Conservation (phyloP, 2,888 invertebrate species). For the Drosophila neoperkinsi region DNA sequence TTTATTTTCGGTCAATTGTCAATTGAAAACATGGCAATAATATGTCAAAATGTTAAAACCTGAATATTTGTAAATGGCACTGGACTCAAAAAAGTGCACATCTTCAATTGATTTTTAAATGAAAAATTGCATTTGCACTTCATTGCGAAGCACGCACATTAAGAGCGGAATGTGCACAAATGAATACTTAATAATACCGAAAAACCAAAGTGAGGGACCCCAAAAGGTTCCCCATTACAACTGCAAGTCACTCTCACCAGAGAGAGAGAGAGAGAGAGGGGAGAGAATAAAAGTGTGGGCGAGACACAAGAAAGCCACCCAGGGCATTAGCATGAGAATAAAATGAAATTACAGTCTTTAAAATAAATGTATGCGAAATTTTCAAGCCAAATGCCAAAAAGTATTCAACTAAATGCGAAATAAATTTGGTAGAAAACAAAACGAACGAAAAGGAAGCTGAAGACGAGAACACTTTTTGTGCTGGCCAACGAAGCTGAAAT, state of each 20-base stretch:
- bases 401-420: conserved; percentile 79
- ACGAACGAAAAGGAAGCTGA: conserved; percentile 31
- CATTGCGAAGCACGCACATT: conserved; percentile 45
- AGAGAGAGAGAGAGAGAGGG: neutral
- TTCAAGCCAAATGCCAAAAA: conserved; percentile 69
- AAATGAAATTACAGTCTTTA: conserved; percentile 79
- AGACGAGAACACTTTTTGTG: neutral
- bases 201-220: conserved; percentile 35
- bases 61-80: conserved; percentile 12
- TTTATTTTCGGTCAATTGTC: conserved; percentile 3
- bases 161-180: conserved; percentile 64
- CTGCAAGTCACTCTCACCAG: conserved; percentile 54
- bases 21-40: conserved; percentile 31
- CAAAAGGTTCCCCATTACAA: conserved; percentile 35
- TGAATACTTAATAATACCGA: conserved; percentile 69
- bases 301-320: conserved; percentile 26
- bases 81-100: neutral
- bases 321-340: conserved; percentile 73
- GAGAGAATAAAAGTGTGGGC: neutral
- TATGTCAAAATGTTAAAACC: conserved; percentile 20
- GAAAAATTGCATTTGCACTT: conserved; percentile 58
- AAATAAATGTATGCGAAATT: conserved; percentile 78
- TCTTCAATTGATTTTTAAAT: conserved; percentile 30
- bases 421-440: conserved; percentile 74
- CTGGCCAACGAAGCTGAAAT: conserved; percentile 9